These are phyloP conservation scores for Cordylochernes scorpioides DNA, from an alignment of 2,888 invertebrate genomes.

Conservation along the genomic window DNA sequence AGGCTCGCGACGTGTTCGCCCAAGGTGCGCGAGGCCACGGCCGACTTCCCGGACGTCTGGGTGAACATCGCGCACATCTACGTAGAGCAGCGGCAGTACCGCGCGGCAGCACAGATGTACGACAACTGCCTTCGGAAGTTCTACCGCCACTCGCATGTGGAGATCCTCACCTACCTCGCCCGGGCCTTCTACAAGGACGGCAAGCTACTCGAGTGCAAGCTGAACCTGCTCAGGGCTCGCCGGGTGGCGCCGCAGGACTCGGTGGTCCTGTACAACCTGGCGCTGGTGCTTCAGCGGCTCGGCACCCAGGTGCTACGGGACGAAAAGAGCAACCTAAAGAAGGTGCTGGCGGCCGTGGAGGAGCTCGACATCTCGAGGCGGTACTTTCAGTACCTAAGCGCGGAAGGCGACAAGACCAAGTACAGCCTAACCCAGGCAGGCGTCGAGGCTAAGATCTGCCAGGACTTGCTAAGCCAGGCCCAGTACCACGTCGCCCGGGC, in stretches of 20 bases:
- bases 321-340: constrained; percentile 62
- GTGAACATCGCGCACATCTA: constrained; percentile 97
- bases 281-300: constrained; percentile 62
- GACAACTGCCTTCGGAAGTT: constrained; percentile 95
- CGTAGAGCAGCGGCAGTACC: constrained; percentile 87
- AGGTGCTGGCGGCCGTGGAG: constrained; percentile 71
- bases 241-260: constrained; percentile 81
- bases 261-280: constrained; percentile 72
- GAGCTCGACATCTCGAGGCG: constrained; percentile 76
- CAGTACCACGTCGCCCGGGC: constrained; percentile 84
- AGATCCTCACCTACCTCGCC: constrained; percentile 78
- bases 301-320: constrained; percentile 77
- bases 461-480: constrained; percentile 81
- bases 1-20: constrained; percentile 93
- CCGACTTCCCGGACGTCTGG: constrained; percentile 98
- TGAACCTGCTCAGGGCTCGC: constrained; percentile 49
- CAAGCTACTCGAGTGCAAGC: constrained; percentile 58
- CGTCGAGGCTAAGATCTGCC: constrained; percentile 58
- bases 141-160: constrained; percentile 73
- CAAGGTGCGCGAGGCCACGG: constrained; percentile 90
- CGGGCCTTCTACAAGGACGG: constrained; percentile 74
- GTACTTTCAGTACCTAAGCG: constrained; percentile 49
- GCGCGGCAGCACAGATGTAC: constrained; percentile 98
- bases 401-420: constrained; percentile 45
- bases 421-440: constrained; percentile 51